Evolutionary conservation across 2,888 invertebrate species (phyloP).

Genomic region (Muschampia staudingeri): DNA sequence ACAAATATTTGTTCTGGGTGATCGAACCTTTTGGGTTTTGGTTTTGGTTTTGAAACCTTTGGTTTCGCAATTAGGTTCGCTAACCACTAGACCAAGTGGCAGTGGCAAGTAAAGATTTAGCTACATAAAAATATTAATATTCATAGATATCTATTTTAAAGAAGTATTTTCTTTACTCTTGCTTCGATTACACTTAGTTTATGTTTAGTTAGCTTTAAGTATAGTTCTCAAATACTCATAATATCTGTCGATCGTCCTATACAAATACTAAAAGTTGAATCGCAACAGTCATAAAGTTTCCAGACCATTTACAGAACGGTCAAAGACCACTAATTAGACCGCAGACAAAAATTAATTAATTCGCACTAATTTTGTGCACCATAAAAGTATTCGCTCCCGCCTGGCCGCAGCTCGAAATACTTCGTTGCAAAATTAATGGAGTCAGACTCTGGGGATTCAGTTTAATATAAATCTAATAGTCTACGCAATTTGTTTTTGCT

Average conservation of each 20-base stretch:
- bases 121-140: too few relatives aligned
- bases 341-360: slow-evolving; percentile 67
- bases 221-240: neutral
- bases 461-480: slow-evolving; percentile 38
- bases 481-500: slow-evolving; percentile 21
- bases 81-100: too few relatives aligned
- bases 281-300: slow-evolving; percentile 59
- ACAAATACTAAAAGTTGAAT: slow-evolving; percentile 41
- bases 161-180: too few relatives aligned
- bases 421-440: slow-evolving; percentile 53
- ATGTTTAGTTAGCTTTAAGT: too few relatives aligned
- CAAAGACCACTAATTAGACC: slow-evolving; percentile 62
- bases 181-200: too few relatives aligned
- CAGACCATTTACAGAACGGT: slow-evolving; percentile 60
- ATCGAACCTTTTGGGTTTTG: too few relatives aligned
- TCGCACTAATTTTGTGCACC: slow-evolving; percentile 58
- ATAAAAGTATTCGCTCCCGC: slow-evolving; percentile 50
- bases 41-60: too few relatives aligned
- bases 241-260: neutral
- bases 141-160: too few relatives aligned
- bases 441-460: slow-evolving; percentile 38
- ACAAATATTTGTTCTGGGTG: too few relatives aligned
- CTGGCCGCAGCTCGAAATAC: slow-evolving; percentile 46
- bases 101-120: too few relatives aligned
- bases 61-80: too few relatives aligned